These are phyloP conservation scores for Antheraea yamamai DNA, from an alignment of 2,888 invertebrate species.

Conservation along the genomic window DNA sequence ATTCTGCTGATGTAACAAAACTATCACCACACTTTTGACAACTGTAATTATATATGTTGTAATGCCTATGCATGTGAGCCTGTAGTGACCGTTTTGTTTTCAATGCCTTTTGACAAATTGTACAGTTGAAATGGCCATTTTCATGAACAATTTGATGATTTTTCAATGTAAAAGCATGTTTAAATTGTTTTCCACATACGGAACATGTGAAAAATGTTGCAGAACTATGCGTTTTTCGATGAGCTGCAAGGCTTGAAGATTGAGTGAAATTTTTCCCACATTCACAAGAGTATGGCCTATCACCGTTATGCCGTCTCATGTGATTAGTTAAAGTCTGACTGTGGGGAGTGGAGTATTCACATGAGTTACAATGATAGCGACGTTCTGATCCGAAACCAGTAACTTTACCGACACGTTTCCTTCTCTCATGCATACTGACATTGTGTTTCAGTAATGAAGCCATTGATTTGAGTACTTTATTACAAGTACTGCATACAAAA, in stretches of 20 bases:
- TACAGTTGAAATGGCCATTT: slow-evolving; percentile 58
- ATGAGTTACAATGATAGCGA: slow-evolving; percentile 69
- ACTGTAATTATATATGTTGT: slow-evolving; percentile 70
- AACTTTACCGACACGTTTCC: slow-evolving; percentile 61
- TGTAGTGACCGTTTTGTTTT: slow-evolving; percentile 67
- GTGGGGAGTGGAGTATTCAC: slow-evolving; percentile 69
- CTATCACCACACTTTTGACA: slow-evolving; percentile 76
- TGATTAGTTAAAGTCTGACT: slow-evolving; percentile 76
- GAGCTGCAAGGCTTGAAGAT: slow-evolving; percentile 67
- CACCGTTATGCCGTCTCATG: slow-evolving; percentile 71
- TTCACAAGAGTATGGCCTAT: slow-evolving; percentile 68
- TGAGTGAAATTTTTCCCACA: slow-evolving; percentile 76
- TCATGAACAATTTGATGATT: slow-evolving; percentile 69
- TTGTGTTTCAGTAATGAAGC: slow-evolving; percentile 61
- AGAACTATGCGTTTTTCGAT: slow-evolving; percentile 67
- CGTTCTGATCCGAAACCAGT: slow-evolving; percentile 64
- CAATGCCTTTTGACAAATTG: slow-evolving; percentile 65
- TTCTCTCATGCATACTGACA: slow-evolving; percentile 65
- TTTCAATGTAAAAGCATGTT: slow-evolving; percentile 70
- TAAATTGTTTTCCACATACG: slow-evolving; percentile 75
- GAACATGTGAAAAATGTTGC: slow-evolving; percentile 66
- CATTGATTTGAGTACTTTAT: slow-evolving; percentile 59
- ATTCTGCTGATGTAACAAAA: slow-evolving; percentile 73
- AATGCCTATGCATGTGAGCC: slow-evolving; percentile 70
- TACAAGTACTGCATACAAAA: slow-evolving; percentile 53